These are phyloP conservation scores for Yoshiicerus persimilis DNA, from an alignment of 1,140 invertebrate species.

Conservation along the genomic window DNA sequence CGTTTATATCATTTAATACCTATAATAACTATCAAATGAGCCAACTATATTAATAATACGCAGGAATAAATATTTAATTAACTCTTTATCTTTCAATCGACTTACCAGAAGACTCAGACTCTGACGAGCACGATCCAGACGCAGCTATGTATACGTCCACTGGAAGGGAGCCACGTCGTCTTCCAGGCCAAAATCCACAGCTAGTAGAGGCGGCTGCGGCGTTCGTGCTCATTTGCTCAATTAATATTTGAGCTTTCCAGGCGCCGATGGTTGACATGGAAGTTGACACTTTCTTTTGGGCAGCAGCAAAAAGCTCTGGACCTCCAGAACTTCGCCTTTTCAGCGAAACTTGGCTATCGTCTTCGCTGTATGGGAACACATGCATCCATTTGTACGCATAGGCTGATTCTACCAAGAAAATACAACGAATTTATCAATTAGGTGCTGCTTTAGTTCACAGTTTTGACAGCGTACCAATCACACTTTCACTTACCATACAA, in stretches of 20 bases:
- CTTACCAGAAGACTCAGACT: conserved; percentile 48
- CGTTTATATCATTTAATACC: background rate
- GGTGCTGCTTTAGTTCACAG: too few relatives aligned
- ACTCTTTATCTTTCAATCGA: background rate
- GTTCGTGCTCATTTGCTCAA: conserved; percentile 51
- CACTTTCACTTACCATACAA: too few relatives aligned
- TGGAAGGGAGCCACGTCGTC: conserved; percentile 63
- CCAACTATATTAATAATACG: background rate
- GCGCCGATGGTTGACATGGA: conserved; percentile 36
- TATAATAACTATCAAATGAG: background rate
- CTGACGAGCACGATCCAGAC: conserved; percentile 53
- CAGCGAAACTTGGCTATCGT: conserved; percentile 24
- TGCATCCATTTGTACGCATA: conserved; percentile 49
- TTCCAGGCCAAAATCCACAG: conserved; percentile 53
- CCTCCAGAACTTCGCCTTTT: conserved; percentile 55
- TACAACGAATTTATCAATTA: background rate
- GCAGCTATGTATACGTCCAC: conserved; percentile 63
- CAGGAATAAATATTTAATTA: background rate
- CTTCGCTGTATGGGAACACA: conserved; percentile 43
- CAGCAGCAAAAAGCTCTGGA: conserved; percentile 53
- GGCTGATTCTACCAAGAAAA: conserved; percentile 28
- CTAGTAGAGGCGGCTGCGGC: conserved; percentile 54
- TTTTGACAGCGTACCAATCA: too few relatives aligned
- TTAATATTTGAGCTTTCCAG: conserved; percentile 51
- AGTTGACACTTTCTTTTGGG: conserved; percentile 35